Evolutionary conservation across 53 echinoderm and acorn worm genomes (phyloP), one percentile per base, ranked within the genome.

Genomic region (Pentamera pediparva): DNA sequence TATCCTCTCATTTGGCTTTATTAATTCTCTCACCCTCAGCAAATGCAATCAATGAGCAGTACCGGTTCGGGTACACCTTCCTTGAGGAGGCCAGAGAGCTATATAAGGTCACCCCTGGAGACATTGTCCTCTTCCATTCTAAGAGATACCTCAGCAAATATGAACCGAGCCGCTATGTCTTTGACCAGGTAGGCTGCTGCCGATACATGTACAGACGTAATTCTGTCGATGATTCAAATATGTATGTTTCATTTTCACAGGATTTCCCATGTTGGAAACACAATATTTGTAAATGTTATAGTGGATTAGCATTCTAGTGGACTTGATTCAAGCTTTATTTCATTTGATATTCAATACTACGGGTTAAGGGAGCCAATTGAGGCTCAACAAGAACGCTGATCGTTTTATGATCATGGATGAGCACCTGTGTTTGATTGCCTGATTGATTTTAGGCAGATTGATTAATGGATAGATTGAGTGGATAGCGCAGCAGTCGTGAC

Each of bases 61-160:
- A 90, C 55, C 75, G 91, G 1, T 91, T 96, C 56, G 88, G 79
- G 15, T 90, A 91, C 37, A 87, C 87, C 25, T 96, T 96, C 74
- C 81, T 85, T 54, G 57, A 79, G 39, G 71, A 79, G 25, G 70
- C 88, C 17, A 75, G 76, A 53, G 61, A 86, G 57, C 35, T 51
- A 34, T 91, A 98, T 67, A 89, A 98, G 37, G 89, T 89, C 48
- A 80, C 85, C 28, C 76, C 98, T 26, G 77, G 81, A 41, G 80
- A 85, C 6, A 83, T 98, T 19, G 84, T 98, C 17, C 32, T 98
- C 8, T 98, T 98, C 59, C 51, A 88, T 19, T 88, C 98, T 20
- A 88, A 98, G 58, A 73, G 98, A 29, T 91, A 85, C 80, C 86
- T 86, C 59, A 86, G 83, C 51, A 88, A 91, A 63, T 86, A 89